Evolutionary conservation across 2,113 vertebrate genomes (phyloP).

Genomic region (Corythaeola cristata): DNA sequence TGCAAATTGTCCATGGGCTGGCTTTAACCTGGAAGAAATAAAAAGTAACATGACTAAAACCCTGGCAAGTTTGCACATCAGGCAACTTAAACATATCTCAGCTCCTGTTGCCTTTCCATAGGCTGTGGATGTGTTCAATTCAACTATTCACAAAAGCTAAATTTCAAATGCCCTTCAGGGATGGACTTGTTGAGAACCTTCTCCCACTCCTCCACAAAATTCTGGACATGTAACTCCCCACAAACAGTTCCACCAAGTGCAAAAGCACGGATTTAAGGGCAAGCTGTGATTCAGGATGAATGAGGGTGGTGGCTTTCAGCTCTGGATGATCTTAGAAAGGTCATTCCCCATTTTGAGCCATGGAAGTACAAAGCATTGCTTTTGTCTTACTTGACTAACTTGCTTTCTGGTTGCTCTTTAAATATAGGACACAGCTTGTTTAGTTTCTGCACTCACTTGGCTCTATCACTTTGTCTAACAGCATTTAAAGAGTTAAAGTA

Average conservation of each 20-base stretch:
- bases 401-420: background rate
- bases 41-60: background rate
- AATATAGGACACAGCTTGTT: background rate
- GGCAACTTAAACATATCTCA: background rate
- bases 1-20: background rate
- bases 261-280: background rate
- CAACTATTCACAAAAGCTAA: background rate
- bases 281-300: background rate
- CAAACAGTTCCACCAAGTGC: background rate
- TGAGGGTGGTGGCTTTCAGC: background rate
- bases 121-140: background rate
- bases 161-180: background rate
- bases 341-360: background rate
- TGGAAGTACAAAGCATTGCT: background rate
- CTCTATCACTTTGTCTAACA: background rate
- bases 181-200: background rate
- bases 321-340: background rate
- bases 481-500: background rate
- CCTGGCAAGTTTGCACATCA: background rate
- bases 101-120: background rate
- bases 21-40: slow-evolving; percentile 19
- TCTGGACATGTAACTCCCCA: background rate
- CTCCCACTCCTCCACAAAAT: background rate
- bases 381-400: background rate
- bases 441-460: background rate